Evolutionary conservation across 2,797 vertebrate species (phyloP).

Genomic region (Acrocephalus scirpaceus): DNA sequence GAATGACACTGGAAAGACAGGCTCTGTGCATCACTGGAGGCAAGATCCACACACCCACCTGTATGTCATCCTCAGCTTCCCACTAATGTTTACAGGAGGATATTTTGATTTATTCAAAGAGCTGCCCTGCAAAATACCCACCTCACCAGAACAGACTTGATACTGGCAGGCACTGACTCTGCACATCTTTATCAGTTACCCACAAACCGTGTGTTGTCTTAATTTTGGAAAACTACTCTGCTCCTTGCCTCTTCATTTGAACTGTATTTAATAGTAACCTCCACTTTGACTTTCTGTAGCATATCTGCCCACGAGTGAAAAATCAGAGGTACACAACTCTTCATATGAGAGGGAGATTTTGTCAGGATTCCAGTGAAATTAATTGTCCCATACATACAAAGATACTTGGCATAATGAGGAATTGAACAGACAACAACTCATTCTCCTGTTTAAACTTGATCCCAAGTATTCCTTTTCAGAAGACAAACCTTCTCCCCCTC

Average conservation of each 20-base stretch:
- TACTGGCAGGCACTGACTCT: neutral
- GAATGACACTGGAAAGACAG: neutral
- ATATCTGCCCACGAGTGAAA: neutral
- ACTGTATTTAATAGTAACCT: neutral
- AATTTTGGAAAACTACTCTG: neutral
- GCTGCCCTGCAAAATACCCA: slow-evolving; percentile 3
- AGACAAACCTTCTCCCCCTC: neutral
- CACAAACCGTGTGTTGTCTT: neutral
- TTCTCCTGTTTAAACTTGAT: neutral
- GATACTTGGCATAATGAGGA: neutral
- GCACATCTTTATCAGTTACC: neutral
- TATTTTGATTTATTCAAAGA: slow-evolving; percentile 25
- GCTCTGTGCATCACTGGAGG: neutral
- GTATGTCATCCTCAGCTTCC: neutral
- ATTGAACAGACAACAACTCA: neutral
- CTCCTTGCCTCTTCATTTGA: neutral
- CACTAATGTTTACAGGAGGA: neutral
- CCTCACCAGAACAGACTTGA: neutral
- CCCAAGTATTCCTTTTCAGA: neutral
- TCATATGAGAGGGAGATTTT: neutral
- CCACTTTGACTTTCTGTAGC: neutral
- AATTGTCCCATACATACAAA: neutral
- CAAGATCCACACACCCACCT: neutral
- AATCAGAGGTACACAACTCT: neutral
- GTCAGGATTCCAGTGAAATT: neutral